A percentile compares a stretch with the other conserved stretches of the same genome.
These are phyloP conservation scores for Tenthredo amoena DNA, from an alignment of 2,888 invertebrate genomes.

Conservation along the genomic window DNA sequence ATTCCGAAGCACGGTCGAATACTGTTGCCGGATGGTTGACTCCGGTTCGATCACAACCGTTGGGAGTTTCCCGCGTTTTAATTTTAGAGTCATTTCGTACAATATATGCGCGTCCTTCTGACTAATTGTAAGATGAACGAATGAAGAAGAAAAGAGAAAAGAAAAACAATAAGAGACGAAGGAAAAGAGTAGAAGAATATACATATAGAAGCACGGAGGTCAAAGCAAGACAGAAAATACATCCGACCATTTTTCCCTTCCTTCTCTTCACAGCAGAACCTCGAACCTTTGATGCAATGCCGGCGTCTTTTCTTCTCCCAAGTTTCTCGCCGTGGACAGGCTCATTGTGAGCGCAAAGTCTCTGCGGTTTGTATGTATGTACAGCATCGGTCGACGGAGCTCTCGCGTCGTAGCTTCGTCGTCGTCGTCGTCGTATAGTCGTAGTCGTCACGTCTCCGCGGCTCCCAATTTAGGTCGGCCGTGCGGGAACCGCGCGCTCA, in stretches of 20 bases:
- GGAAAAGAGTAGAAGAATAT: neutral
- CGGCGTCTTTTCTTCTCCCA: constrained; percentile 25
- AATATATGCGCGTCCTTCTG: neutral
- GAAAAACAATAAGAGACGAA: neutral
- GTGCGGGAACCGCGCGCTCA: constrained; percentile 59
- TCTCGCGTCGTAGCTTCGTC: constrained; percentile 21
- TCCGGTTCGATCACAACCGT: neutral
- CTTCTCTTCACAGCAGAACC: neutral
- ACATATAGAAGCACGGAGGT: neutral
- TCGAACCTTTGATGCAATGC: constrained; percentile 19
- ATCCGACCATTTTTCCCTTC: constrained; percentile 8
- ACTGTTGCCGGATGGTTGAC: neutral
- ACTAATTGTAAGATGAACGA: neutral
- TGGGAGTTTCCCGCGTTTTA: constrained; percentile 15
- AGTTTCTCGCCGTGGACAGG: constrained; percentile 22
- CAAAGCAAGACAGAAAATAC: constrained; percentile 37
- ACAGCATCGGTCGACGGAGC: constrained; percentile 24
- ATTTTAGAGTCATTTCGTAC: constrained; percentile 16
- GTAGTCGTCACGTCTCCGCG: constrained; percentile 43
- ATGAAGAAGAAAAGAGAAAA: neutral
- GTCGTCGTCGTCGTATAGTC: constrained; percentile 35
- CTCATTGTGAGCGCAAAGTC: constrained; percentile 38
- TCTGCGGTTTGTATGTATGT: constrained; percentile 6
- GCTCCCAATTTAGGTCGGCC: constrained; percentile 61
- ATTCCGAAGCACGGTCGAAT: constrained; percentile 1